Conservation (phyloP, 2,888 invertebrate species). For the Andrena marginata region DNA sequence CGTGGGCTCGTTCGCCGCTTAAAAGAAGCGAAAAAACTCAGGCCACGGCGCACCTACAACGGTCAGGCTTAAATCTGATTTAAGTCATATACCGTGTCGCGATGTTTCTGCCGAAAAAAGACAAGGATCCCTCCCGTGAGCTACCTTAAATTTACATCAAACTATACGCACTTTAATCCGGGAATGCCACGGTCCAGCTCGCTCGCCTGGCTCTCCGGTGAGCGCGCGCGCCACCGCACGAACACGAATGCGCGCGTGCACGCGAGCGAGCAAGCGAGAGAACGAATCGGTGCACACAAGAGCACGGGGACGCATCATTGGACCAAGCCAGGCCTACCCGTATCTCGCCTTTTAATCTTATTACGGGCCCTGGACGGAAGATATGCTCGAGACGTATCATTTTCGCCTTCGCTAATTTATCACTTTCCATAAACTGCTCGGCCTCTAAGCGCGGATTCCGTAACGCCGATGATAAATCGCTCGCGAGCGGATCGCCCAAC, state of each 20-base stretch:
- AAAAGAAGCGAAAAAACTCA: slow-evolving; percentile 26
- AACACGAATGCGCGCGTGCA: slow-evolving; percentile 32
- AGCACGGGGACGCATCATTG: slow-evolving; percentile 50
- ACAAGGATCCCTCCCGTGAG: slow-evolving; percentile 76
- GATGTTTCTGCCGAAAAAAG: slow-evolving; percentile 76
- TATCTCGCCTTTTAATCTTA: slow-evolving; percentile 80
- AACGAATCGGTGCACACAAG: slow-evolving; percentile 32
- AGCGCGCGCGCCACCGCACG: neutral
- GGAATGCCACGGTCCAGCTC: slow-evolving; percentile 63
- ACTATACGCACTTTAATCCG: slow-evolving; percentile 78
- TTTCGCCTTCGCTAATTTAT: slow-evolving; percentile 76
- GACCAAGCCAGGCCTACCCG: slow-evolving; percentile 66
- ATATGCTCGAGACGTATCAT: slow-evolving; percentile 76
- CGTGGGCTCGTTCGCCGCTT: neutral
- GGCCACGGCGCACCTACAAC: slow-evolving; percentile 48
- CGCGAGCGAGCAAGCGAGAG: neutral
- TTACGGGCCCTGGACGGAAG: slow-evolving; percentile 74
- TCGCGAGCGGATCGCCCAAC: slow-evolving; percentile 44
- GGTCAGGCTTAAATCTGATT: slow-evolving; percentile 78
- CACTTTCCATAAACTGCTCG: slow-evolving; percentile 70
- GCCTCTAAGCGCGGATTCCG: slow-evolving; percentile 68
- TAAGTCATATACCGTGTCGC: slow-evolving; percentile 79
- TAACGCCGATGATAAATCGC: slow-evolving; percentile 69
- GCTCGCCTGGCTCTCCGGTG: neutral
- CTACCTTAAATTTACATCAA: slow-evolving; percentile 81